Conservation (phyloP, 2,888 invertebrate species). For the Zhengitettix transpicula region DNA sequence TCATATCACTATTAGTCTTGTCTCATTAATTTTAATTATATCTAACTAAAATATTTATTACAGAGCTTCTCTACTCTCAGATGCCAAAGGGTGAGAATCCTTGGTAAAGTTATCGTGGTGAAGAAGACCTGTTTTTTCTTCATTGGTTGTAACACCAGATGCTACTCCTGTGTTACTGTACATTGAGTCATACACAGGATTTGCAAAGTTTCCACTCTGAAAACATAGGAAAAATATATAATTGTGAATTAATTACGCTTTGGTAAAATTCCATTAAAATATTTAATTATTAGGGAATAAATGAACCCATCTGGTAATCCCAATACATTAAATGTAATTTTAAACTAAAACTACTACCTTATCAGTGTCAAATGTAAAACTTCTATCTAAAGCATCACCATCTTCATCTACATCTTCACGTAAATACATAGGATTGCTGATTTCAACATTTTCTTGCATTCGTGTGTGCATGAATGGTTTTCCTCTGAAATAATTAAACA, state of each 20-base stretch:
- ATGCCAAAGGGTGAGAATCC: neutral
- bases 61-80: neutral
- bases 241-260: neutral
- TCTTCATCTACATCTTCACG: slow-evolving; percentile 48
- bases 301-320: too few relatives aligned
- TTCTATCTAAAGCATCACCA: slow-evolving; percentile 32
- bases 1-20: too few relatives aligned
- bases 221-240: slow-evolving; percentile 13
- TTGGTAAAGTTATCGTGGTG: slow-evolving; percentile 13
- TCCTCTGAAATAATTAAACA: slow-evolving; percentile 19
- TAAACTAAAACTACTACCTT: slow-evolving; percentile 16
- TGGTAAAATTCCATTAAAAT: too few relatives aligned
- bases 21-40: too few relatives aligned
- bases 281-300: too few relatives aligned
- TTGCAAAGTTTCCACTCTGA: slow-evolving; percentile 60
- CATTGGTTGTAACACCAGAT: slow-evolving; percentile 25
- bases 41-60: neutral
- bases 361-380: slow-evolving; percentile 38
- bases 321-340: too few relatives aligned
- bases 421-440: slow-evolving; percentile 73
- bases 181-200: slow-evolving; percentile 75
- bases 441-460: slow-evolving; percentile 70
- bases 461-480: slow-evolving; percentile 60
- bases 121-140: slow-evolving; percentile 26
- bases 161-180: slow-evolving; percentile 29